These are phyloP conservation scores for Sinodicranocentrus sp. DNA, from an alignment of 2,888 invertebrate genomes.

Conservation along the genomic window DNA sequence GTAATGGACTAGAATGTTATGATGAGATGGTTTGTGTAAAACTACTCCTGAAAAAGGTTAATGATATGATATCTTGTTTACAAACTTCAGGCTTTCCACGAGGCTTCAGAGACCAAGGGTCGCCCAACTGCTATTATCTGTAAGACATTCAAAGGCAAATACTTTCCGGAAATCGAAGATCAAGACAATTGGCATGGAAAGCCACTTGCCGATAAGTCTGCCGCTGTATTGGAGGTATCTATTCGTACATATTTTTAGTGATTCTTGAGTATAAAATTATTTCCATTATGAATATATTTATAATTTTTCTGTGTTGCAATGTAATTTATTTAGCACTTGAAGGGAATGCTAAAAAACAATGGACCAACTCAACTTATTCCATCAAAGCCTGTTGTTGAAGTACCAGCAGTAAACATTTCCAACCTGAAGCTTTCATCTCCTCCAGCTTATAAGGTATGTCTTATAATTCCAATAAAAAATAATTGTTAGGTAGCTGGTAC, in stretches of 20 bases:
- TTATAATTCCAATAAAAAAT: too few species aligned
- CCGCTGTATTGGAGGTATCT: constrained; percentile 82
- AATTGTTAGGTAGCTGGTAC: neutral
- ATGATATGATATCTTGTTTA: neutral
- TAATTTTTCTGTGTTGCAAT: too few species aligned
- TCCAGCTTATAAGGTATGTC: constrained; percentile 86
- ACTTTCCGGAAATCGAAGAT: constrained; percentile 94
- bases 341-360: constrained; percentile 84
- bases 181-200: constrained; percentile 99
- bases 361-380: constrained; percentile 83
- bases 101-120: constrained; percentile 86
- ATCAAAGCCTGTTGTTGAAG: constrained; percentile 84
- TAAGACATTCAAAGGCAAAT: constrained; percentile 97
- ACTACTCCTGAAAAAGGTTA: too few species aligned
- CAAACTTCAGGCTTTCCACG: constrained; percentile 85
- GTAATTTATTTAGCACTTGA: constrained; percentile 81
- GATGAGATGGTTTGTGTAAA: too few species aligned
- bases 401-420: constrained; percentile 86
- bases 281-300: neutral
- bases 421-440: constrained; percentile 87
- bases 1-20: too few species aligned
- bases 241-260: constrained; percentile 67
- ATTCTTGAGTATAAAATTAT: too few species aligned
- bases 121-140: constrained; percentile 96
- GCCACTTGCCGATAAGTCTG: constrained; percentile 90